Evolutionary conservation across 2,797 vertebrate species (phyloP).

Genomic region (Chaetophractus vellerosus): DNA sequence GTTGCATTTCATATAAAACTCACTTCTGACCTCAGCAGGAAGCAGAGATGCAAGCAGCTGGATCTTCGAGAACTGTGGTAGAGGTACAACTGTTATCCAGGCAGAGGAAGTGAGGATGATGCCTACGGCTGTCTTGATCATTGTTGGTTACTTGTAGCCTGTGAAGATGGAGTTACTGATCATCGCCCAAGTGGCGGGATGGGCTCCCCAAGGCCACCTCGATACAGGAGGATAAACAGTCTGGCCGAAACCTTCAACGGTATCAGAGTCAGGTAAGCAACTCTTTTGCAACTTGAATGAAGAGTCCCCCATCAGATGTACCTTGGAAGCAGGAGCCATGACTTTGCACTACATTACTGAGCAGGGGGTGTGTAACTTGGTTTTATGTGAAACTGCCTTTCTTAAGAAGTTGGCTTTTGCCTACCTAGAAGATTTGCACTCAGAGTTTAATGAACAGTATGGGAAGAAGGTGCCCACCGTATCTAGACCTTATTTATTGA

Average conservation of each 20-base stretch:
- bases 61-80: accelerated
- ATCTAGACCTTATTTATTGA: constrained; percentile 98
- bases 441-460: constrained; percentile 98
- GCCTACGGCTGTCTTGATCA: background rate
- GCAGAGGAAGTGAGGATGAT: background rate
- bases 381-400: constrained; percentile 85
- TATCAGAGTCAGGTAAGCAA: constrained; percentile 92
- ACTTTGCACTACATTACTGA: no score
- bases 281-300: no score
- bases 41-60: constrained; percentile 58
- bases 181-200: constrained; percentile 97
- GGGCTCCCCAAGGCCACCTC: constrained; percentile 97
- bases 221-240: constrained; percentile 98
- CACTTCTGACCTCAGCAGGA: constrained; percentile 90
- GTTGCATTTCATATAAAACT: no score
- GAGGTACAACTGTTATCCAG: background rate
- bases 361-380: no score
- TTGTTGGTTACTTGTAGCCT: background rate
- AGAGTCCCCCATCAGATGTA: no score
- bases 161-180: constrained; percentile 96
- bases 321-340: no score
- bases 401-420: constrained; percentile 98
- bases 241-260: constrained; percentile 97
- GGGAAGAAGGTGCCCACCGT: constrained; percentile 98
- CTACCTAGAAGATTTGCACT: constrained; percentile 97